Evolutionary conservation across 2,888 invertebrate species (phyloP).

Genomic region (Nipponacmea schrenckii): DNA sequence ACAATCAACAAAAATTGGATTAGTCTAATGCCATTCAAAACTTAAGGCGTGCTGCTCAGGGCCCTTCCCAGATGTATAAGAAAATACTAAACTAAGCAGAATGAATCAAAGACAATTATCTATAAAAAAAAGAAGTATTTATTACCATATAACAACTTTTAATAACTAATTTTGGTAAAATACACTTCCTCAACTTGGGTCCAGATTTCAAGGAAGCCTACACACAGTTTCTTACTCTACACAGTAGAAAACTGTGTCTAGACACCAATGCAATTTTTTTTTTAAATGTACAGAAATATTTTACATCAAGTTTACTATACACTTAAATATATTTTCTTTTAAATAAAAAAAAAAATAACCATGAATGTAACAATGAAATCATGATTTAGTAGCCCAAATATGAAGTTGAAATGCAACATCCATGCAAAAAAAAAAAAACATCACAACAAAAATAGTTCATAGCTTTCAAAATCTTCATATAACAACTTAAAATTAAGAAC

Average conservation of each 20-base stretch:
- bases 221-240: no score
- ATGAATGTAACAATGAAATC: constrained; percentile 1
- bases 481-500: background rate
- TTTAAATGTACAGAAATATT: constrained; percentile 2
- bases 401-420: background rate
- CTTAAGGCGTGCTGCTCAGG: no score
- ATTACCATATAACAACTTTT: background rate
- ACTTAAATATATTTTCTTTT: background rate
- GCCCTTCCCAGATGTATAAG: no score
- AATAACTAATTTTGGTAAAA: constrained; percentile 2
- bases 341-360: background rate
- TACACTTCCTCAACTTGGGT: background rate
- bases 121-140: constrained; percentile 1
- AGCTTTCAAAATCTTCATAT: background rate
- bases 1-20: no score
- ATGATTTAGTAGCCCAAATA: background rate
- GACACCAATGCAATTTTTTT: background rate
- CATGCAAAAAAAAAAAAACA: background rate
- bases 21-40: no score
- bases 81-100: background rate
- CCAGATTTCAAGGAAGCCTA: no score
- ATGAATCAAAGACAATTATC: background rate
- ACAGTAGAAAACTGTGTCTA: background rate
- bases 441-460: constrained; percentile 6
- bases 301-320: constrained; percentile 5